These are phyloP conservation scores for Fregetta grallaria DNA, from an alignment of 2,113 vertebrate species.

Conservation along the genomic window DNA sequence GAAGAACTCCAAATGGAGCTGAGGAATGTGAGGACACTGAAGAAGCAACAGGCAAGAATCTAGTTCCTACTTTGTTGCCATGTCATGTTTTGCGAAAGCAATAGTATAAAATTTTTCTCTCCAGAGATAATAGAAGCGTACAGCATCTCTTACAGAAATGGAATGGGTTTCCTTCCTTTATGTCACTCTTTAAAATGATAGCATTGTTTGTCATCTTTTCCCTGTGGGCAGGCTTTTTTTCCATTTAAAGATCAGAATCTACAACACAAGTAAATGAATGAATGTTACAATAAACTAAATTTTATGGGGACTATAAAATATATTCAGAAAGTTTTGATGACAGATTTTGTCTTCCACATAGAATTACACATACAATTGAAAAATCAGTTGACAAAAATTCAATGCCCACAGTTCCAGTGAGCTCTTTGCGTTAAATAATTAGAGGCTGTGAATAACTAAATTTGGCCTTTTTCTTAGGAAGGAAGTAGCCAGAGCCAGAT, in stretches of 20 bases:
- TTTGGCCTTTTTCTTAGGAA: conserved; percentile 73
- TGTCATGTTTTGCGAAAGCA: neutral
- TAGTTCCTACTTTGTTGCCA: neutral
- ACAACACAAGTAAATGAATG: neutral
- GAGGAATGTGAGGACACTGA: conserved; percentile 76
- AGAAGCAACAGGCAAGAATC: conserved; percentile 77
- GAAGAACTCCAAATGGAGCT: conserved; percentile 84
- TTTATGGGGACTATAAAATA: neutral
- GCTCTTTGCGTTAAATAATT: neutral
- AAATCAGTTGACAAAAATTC: neutral
- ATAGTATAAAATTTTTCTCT: neutral
- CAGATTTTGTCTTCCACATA: neutral
- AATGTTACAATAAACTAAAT: neutral
- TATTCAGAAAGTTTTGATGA: neutral
- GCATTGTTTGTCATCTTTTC: neutral
- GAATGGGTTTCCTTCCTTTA: neutral
- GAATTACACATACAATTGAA: neutral
- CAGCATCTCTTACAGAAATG: neutral
- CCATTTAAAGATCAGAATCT: neutral
- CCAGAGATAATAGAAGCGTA: neutral
- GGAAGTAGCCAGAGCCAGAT: conserved; percentile 80
- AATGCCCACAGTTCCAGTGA: neutral
- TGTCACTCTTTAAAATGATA: neutral
- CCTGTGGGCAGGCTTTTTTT: neutral
- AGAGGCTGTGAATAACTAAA: neutral